Base-by-base conservation (phyloP, 2,888 invertebrate species). In the Masnerella sp. region DNA sequence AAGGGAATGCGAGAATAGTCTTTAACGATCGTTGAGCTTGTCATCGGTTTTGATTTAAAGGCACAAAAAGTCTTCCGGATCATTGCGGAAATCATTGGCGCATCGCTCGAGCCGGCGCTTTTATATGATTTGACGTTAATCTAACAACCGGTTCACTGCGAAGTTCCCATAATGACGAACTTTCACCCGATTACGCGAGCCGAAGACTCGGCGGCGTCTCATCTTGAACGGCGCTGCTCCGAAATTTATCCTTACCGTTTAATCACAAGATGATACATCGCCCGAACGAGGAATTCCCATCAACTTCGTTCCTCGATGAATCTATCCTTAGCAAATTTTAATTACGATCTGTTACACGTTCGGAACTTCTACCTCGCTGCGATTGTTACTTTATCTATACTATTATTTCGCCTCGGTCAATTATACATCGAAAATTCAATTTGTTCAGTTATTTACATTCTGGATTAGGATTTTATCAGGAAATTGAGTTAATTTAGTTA, bases 101-200 rank as follows among this genome's bases (percentile, higher is more conserved):
- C 62, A 69, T 72, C 74, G 58, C 47, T 69, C 51, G 25, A 22
- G 38, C 22, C 49, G 62, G 54, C 68, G 71, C 68, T 75, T 68
- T 65, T 67, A 68, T 74, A 79, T 77, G 79, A 82, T 82, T 80
- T 80, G 77, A 79, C 75, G 76, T 78, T 79, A 79, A 78, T 78
- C 78, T 79, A 77, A 75, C 76, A 75, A 75, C 74, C 77, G 74
- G 76, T 76, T 76, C 78, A 74, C 74, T 77, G 77, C 72, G 75
- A 70, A 64, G 40, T 72, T 79, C 78, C 75, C 77, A 77, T 82
- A 80, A 82, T 82, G 78, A 80, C 77, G 79, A 78, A 81, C 82
- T 82, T 82, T 82, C 82, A 79, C 82, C 78, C 69, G 75, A 73
- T 75, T 77, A 69, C 51, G 49, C 58, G 15, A 43, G 32, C 51